phyloP scores from a whole-genome alignment of 2,113 vertebrate genomes.

The Ornithorhynchus anatinus region DNA sequence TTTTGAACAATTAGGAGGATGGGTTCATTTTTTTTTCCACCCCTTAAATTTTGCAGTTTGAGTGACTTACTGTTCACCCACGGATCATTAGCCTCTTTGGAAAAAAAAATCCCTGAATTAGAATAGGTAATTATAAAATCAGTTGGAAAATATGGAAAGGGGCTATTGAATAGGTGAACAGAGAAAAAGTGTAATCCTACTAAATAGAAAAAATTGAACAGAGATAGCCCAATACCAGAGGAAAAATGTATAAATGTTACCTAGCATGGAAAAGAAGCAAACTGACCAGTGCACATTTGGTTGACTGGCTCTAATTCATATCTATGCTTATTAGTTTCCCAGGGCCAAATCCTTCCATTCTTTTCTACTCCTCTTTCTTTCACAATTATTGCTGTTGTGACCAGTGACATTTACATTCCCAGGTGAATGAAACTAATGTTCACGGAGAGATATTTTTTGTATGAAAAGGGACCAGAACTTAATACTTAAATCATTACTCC shows the following conservation, averaged over 20 bases:
- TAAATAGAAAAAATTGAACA: neutral
- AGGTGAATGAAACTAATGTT: constrained; percentile 37
- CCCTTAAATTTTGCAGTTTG: too few species aligned
- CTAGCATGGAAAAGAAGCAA: neutral
- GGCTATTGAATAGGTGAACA: neutral
- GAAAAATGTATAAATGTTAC: constrained; percentile 1
- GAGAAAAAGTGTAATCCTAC: neutral
- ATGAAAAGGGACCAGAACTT: constrained; percentile 23
- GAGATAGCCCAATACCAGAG: neutral
- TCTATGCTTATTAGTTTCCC: neutral
- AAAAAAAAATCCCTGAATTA: too few species aligned
- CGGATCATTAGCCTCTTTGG: too few species aligned
- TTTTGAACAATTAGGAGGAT: too few species aligned
- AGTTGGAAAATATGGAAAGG: neutral
- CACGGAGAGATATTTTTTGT: constrained; percentile 41
- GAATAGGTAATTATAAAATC: neutral
- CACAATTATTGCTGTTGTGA: constrained; percentile 17
- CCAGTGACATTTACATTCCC: neutral
- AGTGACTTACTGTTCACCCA: too few species aligned
- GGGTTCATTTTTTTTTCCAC: too few species aligned
- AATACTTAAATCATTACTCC: neutral
- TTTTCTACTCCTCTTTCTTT: constrained; percentile 10
- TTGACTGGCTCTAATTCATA: neutral
- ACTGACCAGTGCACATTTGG: neutral
- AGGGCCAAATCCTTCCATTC: constrained; percentile 2